Evolutionary conservation across 2,797 vertebrate species (phyloP).

Genomic region (Pteronotus mesoamericanus): DNA sequence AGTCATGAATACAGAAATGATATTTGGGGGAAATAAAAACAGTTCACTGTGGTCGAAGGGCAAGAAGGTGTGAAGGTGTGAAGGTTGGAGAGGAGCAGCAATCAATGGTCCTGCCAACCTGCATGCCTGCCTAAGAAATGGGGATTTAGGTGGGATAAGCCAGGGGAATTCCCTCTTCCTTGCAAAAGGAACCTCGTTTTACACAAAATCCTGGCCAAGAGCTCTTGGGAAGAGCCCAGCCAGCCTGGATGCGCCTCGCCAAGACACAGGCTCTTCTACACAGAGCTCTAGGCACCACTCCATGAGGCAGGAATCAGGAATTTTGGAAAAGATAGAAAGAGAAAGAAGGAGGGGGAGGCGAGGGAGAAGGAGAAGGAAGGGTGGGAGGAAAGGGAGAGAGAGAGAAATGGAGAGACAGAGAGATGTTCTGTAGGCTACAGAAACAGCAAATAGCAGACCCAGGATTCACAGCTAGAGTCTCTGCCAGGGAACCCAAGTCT

Average conservation of each 20-base stretch:
- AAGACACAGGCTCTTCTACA: not conserved
- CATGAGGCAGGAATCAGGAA: not conserved
- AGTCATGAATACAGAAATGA: not conserved
- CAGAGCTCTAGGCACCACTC: not conserved
- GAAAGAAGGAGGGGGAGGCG: not conserved
- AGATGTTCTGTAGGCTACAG: not conserved
- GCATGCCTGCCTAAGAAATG: not conserved
- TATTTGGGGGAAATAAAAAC: not conserved
- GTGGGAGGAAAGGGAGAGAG: no score
- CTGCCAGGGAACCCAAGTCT: not conserved
- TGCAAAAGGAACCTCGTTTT: not conserved
- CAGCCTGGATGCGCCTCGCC: not conserved
- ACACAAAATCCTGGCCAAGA: not conserved
- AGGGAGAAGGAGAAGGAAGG: rapidly evolving
- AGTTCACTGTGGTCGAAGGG: not conserved
- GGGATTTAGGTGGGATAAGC: not conserved
- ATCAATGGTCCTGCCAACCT: not conserved
- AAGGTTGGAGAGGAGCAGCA: not conserved
- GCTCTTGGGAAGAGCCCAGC: not conserved
- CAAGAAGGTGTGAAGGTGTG: not conserved
- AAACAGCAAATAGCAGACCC: not conserved
- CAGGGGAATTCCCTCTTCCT: not conserved
- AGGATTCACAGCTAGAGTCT: not conserved
- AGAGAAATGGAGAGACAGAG: not conserved
- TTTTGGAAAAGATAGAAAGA: not conserved